Conservation (phyloP, 2,888 invertebrate genomes). For the Nyleta sp. region DNA sequence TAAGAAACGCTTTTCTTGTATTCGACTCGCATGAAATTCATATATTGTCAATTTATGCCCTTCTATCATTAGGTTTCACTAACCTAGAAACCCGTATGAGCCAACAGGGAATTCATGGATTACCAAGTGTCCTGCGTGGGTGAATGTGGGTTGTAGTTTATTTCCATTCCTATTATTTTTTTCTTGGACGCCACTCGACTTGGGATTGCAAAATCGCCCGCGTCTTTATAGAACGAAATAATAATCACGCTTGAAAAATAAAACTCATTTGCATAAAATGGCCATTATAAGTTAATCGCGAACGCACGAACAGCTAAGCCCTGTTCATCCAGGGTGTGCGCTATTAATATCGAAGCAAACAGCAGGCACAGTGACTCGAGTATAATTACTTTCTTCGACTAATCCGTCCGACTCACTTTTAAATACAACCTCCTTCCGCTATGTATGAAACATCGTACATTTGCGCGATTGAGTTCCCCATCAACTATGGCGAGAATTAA, state of each 20-base stretch:
- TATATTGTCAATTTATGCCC: conserved; percentile 18
- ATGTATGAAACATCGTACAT: conserved; percentile 4
- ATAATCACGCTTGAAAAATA: not conserved
- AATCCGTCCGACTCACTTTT: conserved; percentile 27
- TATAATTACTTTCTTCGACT: conserved; percentile 32
- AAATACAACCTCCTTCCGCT: conserved; percentile 4
- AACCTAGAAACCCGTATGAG: conserved; percentile 37
- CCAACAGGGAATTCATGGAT: conserved; percentile 42
- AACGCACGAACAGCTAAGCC: not conserved
- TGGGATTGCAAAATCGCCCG: conserved; percentile 18
- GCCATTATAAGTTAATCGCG: conserved; percentile 4
- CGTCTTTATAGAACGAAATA: conserved; percentile 8
- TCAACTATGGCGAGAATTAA: conserved; percentile 38
- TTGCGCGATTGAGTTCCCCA: conserved; percentile 22
- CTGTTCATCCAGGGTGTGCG: not conserved
- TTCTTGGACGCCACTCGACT: conserved; percentile 1
- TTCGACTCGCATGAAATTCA: conserved; percentile 14
- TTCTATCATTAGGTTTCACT: conserved; percentile 32
- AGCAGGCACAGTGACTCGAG: conserved; percentile 10
- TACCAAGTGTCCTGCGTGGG: conserved; percentile 32
- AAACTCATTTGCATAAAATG: conserved; percentile 25
- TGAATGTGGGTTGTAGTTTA: conserved; percentile 44
- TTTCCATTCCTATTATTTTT: conserved; percentile 47
- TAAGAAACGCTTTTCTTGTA: not conserved
- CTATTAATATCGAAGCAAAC: conserved; percentile 32